Base-by-base conservation (phyloP, 2,888 invertebrate species). In the Lasioglossum villosulum region DNA sequence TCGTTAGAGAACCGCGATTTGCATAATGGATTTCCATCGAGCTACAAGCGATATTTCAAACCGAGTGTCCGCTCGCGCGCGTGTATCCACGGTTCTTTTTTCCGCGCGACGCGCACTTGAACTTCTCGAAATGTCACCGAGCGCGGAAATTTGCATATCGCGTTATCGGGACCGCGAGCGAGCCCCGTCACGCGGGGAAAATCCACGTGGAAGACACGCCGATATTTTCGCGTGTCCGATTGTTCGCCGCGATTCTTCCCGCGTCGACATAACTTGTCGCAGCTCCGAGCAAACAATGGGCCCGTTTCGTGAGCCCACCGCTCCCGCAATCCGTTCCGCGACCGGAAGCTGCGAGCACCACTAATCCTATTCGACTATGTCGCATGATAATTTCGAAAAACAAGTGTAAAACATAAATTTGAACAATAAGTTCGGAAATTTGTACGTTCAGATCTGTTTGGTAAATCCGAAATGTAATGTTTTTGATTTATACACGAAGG, bases 121-220 rank as follows among this genome's bases (percentile, higher is more conserved):
- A 77, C 78, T 78, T 75, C 74, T 78, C 37, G 52, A 78, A 84
- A 75, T 75, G 84, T 78, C 84, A 74, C 10, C 19, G 2, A 34
- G 23, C 23, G n/a, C 19, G 30, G 14, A 34, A 45, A 48, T 27
- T 19, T 77, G 74, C 77, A 37, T n/a, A 48, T 23, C 77, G 5
- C 23, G 23, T 74, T 74, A 74, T 27, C 3, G 39, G 27, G n/a
- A 34, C 19, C 68, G 73, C 59, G 74, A 77, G 56, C 80, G 75
- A 71, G 23, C 48, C 14, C 19, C 30, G 39, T 63, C 48, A 27
- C 2, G 75, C 27, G 48, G 63, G 30, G n/a, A n/a, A 75, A 81
- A 72, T 27, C 5, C 63, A 63, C 71, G 52, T 34, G 63, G 48
- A 52, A 30, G 30, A 30, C 30, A 6, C 30, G 42, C 30, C 34